Percentiles rank a stretch among this genome's conserved stretches.
Conservation (phyloP, 2,888 invertebrate genomes). For the Scaptomyza tumidula region DNA sequence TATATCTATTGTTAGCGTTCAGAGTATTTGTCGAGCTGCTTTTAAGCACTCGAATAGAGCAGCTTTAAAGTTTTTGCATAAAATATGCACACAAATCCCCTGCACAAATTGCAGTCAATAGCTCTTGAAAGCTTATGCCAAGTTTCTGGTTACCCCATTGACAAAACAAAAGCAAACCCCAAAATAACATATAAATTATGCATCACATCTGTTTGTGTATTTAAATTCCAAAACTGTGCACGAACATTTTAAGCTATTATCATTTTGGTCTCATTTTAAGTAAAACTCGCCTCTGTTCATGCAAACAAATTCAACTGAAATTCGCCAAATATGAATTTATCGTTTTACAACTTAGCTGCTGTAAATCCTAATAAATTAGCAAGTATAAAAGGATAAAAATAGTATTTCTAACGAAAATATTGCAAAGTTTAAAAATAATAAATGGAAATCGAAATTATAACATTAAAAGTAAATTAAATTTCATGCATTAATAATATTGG, state of each 20-base stretch:
- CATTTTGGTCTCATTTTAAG: constrained; percentile 12
- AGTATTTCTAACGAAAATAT: no score
- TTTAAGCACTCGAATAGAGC: constrained; percentile 45
- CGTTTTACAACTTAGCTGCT: no score
- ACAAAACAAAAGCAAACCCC: constrained; percentile 61
- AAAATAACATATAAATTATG: constrained; percentile 70
- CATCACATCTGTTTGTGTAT: constrained; percentile 37
- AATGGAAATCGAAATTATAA: no score
- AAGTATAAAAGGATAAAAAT: no score
- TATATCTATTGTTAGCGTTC: constrained; percentile 41
- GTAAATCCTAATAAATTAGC: no score
- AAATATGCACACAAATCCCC: constrained; percentile 69
- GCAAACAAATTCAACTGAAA: not conserved
- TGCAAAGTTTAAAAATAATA: no score
- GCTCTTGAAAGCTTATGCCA: constrained; percentile 62
- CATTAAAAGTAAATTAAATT: not conserved
- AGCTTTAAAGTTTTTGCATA: constrained; percentile 67
- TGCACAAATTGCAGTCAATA: constrained; percentile 75
- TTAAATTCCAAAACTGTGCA: constrained; percentile 17
- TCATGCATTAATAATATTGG: not conserved
- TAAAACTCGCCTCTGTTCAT: no score
- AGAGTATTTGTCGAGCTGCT: constrained; percentile 44
- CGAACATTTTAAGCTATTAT: constrained; percentile 19
- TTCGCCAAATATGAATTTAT: not conserved
- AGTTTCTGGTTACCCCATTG: constrained; percentile 67